A percentile compares a stretch with the other conserved stretches of the same genome.
Evolutionary conservation across 2,888 invertebrate species (phyloP).

Genomic region (Zhuqinia jingwanae): DNA sequence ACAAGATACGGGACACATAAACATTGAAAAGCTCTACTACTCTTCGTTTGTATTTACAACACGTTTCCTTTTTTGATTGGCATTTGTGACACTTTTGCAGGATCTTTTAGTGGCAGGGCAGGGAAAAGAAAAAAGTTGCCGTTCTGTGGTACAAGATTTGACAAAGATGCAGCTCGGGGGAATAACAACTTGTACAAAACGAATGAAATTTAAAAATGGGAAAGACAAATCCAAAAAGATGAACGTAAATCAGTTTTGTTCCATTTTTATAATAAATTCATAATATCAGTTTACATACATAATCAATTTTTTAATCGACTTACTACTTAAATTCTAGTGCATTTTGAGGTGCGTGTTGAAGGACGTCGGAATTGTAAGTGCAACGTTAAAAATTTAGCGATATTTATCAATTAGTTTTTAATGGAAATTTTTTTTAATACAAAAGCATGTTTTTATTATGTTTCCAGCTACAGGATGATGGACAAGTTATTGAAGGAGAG

Average conservation of each 20-base stretch:
- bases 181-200: conserved; percentile 50
- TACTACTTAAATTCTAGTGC: conserved; percentile 53
- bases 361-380: conserved; percentile 53
- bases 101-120: conserved; percentile 36
- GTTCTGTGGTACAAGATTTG: conserved; percentile 45
- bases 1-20: too few relatives aligned
- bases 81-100: conserved; percentile 5
- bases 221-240: conserved; percentile 67
- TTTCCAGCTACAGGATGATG: conserved; percentile 46
- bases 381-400: conserved; percentile 6
- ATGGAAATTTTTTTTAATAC: too few relatives aligned
- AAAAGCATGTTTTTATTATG: too few relatives aligned
- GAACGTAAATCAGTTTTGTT: conserved; percentile 38
- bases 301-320: conserved; percentile 18
- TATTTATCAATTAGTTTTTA: too few relatives aligned
- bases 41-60: background rate
- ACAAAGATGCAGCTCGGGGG: conserved; percentile 60
- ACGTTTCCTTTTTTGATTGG: too few relatives aligned
- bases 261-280: background rate
- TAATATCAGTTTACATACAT: background rate
- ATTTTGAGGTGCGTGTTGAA: conserved; percentile 66
- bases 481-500: conserved; percentile 29
- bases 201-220: conserved; percentile 64
- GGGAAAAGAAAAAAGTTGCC: conserved; percentile 43
- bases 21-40: background rate